Evolutionary conservation across 23 tunicate genomes (phyloP).

Genomic region (Halocynthia roretzi): DNA sequence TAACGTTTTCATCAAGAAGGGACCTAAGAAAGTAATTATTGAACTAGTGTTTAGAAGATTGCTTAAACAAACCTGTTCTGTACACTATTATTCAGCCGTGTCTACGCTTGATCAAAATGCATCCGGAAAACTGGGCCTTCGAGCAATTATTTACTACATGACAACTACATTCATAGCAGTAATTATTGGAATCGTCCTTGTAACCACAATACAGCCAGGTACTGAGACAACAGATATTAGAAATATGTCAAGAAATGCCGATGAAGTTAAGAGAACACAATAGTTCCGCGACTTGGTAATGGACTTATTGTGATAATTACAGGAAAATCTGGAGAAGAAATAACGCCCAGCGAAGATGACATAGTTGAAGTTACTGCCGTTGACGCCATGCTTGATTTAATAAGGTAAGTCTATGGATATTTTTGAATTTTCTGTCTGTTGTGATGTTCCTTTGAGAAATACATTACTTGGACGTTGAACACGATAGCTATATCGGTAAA

Average conservation of each 20-base stretch:
- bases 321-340: slow-evolving; percentile 62
- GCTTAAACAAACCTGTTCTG: background rate
- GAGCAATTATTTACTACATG: slow-evolving; percentile 84
- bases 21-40: too few relatives aligned
- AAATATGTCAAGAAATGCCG: too few relatives aligned
- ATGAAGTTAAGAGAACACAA: too few relatives aligned
- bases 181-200: slow-evolving; percentile 81
- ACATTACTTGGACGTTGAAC: too few relatives aligned
- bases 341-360: background rate
- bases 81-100: slow-evolving; percentile 28
- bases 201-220: slow-evolving; percentile 82
- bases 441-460: too few relatives aligned
- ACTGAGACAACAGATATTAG: background rate
- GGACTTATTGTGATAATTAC: background rate
- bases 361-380: slow-evolving; percentile 72
- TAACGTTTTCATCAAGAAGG: too few relatives aligned
- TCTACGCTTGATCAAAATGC: slow-evolving; percentile 73
- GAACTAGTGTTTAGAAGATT: too few relatives aligned
- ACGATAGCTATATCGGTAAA: too few relatives aligned
- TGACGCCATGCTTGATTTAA: slow-evolving; percentile 75
- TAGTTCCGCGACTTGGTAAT: too few relatives aligned
- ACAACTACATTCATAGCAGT: slow-evolving; percentile 92
- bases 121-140: slow-evolving; percentile 84
- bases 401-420: slow-evolving; percentile 35
- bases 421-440: background rate